Base-by-base conservation (phyloP, 2,113 vertebrate genomes). In the Diadophis punctatus region DNA sequence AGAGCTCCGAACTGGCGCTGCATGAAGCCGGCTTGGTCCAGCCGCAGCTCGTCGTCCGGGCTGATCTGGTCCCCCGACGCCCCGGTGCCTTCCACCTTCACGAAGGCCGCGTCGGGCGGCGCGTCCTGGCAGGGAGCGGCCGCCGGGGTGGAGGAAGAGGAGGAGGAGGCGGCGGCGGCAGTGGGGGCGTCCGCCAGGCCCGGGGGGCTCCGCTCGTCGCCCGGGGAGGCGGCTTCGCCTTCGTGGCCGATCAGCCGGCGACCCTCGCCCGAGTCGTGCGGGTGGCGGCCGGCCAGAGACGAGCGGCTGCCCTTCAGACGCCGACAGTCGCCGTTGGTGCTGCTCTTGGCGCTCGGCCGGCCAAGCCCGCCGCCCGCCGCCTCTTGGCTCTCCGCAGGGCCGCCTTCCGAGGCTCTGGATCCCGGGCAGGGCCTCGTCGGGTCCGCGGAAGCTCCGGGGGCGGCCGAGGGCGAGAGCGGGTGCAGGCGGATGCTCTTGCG, bases 321-420 rank as follows among this genome's bases (percentile, higher is more conserved):
- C 96, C 99, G 97, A 94, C 99, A 99, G 96, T 99, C 99, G 94
- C 99, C 99, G 93, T 99, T 99, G n/a, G 98, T 99, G 97, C 98
- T 99, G 96, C 97, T 98, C 97, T 99, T 99, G 92, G 97, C 93
- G 95, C 96, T 84, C 93, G 94, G 95, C 53, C 93, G 74, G 49
- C 95, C 92, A 91, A 96, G 89, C 88, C 96, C 60, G 23, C 11
- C 4, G n/a, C 3, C 7, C 56, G 25, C 0, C 58, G 94, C 93
- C 96, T 20, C 95, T 93, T 88, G 92, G 96, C 97, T 97, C 97
- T 98, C 98, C 97, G 97, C 97, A 58, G 98, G 90, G 89, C 95
- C 95, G 93, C 92, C 95, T 94, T 96, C 97, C 92, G 98, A 98
- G 95, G 97, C 98, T 96, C 90, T 93, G 91, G 97, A 96, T n/a